Conservation (phyloP, 2,113 vertebrate species). For the Bubo scandiacus region DNA sequence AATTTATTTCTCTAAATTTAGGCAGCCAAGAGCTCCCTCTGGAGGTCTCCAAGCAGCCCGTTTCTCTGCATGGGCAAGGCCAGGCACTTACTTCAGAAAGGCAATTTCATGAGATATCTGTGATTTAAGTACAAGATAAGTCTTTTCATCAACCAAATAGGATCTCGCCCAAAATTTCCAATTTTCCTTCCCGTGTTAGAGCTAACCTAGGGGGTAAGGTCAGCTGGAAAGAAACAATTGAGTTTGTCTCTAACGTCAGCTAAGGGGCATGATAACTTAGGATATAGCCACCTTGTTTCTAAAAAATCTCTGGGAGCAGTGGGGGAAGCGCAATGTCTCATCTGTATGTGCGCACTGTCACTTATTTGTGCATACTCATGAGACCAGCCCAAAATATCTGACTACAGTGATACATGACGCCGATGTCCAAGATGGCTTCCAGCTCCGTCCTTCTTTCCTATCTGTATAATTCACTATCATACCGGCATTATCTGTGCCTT, state of each 20-base stretch:
- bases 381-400: not conserved
- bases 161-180: not conserved
- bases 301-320: not conserved
- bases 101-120: not conserved
- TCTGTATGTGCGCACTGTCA: not conserved
- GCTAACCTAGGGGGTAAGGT: not conserved
- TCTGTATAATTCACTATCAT: not conserved
- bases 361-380: not conserved
- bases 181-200: not conserved
- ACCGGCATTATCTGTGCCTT: not conserved
- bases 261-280: too few relatives aligned
- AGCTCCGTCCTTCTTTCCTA: not conserved
- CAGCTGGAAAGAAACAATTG: not conserved
- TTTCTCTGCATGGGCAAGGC: not conserved
- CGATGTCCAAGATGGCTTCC: not conserved
- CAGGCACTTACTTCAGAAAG: not conserved
- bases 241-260: not conserved
- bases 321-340: not conserved
- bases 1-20: conserved; percentile 24
- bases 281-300: not conserved
- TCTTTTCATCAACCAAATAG: not conserved
- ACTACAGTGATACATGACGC: not conserved
- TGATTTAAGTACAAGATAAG: not conserved
- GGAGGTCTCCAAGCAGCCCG: not conserved
- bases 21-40: conserved; percentile 61